Evolutionary conservation across 2,888 invertebrate genomes (phyloP), one percentile per base, ranked within the genome.

Genomic region (Spilarctia lutea): DNA sequence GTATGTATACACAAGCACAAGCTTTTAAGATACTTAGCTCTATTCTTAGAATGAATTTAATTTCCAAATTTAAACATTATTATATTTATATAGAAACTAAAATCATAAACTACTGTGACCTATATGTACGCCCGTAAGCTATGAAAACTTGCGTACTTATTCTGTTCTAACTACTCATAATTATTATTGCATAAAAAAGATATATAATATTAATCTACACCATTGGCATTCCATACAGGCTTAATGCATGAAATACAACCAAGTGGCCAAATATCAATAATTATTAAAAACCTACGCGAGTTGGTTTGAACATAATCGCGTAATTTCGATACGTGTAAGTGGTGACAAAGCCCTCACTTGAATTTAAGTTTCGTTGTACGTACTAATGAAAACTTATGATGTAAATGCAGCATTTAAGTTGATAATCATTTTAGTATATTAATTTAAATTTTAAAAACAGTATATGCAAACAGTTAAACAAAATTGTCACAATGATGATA

Each of bases 401-500:
- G 33, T 35, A 60, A 70, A 39, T 56, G 20, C n/a, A 56, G n/a
- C 52, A n/a, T 56, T 24, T n/a, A 24, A 20, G 11, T n/a, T n/a
- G n/a, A 27, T 27, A 56, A 16, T 60, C 24, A 70, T 70, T 74
- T 30, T 2, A 60, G 35, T 63, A 63, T 63, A 48, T 66, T 74
- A 48, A 24, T 60, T 67, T 68, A 67, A 67, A 3, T 24, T 48
- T 39, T 65, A 42, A 42, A 52, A 65, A 70, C 33, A 27, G 52
- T 60, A 65, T 48, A 56, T 52, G 30, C 45, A n/a, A 67, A 63
- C 39, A 52, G 13, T 67, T 13, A 74, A 68, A n/a, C 68, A 68
- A 76, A 73, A 72, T 71, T 27, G 18, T 63, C 33, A 48, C 33
- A 71, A 3, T 66, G 45, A 24, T 71, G 33, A 11, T n/a, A 66